phyloP scores from a whole-genome alignment of 2,113 vertebrate genomes.

The Passer domesticus region DNA sequence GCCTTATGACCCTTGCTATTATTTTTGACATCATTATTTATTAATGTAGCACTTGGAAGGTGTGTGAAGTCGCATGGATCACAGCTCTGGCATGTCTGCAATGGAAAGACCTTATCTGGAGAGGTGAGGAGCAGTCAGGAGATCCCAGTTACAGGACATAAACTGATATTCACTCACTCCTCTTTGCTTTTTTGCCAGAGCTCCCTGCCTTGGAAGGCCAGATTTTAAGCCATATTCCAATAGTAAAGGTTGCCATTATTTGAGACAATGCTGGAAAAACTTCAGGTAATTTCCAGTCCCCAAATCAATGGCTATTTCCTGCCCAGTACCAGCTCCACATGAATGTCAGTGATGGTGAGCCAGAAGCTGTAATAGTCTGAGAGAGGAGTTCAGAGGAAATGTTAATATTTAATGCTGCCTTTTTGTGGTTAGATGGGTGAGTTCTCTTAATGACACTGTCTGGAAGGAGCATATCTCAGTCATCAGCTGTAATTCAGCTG shows the following conservation, averaged over 20 bases:
- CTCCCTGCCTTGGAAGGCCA: not conserved
- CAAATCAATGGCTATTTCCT: not conserved
- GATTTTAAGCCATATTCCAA: not conserved
- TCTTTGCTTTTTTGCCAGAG: not conserved
- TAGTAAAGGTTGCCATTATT: not conserved
- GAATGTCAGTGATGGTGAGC: not conserved
- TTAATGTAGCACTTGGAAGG: not conserved
- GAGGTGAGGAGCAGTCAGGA: not conserved
- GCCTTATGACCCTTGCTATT: not conserved
- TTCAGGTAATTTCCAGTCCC: not conserved
- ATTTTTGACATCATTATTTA: not conserved
- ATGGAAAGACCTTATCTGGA: not conserved
- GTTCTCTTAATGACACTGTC: not conserved
- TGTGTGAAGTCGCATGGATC: not conserved
- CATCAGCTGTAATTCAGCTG: not conserved
- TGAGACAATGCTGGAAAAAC: not conserved
- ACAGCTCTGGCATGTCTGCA: not conserved
- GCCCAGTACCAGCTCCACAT: not conserved
- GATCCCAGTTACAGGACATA: not conserved
- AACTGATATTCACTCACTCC: not conserved
- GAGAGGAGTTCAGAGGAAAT: conserved; percentile 17
- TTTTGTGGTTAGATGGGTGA: not conserved
- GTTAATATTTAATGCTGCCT: conserved; percentile 54
- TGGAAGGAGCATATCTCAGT: not conserved
- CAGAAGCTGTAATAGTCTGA: not conserved